Evolutionary conservation across 2,888 invertebrate species (phyloP).

Genomic region (Cheilosia vernalis): DNA sequence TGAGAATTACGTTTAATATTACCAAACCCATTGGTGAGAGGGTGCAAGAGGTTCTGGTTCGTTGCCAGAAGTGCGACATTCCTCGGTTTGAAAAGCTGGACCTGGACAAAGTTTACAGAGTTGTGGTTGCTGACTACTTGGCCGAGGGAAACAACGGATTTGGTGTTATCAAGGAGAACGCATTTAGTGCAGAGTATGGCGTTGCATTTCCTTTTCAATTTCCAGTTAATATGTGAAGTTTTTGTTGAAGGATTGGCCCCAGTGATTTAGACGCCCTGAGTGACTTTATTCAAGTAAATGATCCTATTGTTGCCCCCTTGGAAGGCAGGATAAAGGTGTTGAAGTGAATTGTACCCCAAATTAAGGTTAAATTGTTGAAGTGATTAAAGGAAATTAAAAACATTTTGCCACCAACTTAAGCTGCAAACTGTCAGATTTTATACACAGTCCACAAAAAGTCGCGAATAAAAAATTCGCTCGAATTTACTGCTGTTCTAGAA

Average conservation of each 20-base stretch:
- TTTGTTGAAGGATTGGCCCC: conserved; percentile 77
- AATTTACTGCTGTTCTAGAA: no score
- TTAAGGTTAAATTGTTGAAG: background rate
- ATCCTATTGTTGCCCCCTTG: conserved; percentile 76
- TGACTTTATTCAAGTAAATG: conserved; percentile 77
- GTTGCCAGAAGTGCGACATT: conserved; percentile 87
- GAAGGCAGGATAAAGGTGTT: conserved; percentile 78
- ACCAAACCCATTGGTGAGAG: conserved; percentile 85
- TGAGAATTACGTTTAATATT: conserved; percentile 84
- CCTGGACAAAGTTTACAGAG: conserved; percentile 85
- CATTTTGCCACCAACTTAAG: no score
- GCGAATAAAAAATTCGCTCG: no score
- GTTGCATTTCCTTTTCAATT: background rate
- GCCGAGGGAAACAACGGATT: conserved; percentile 89
- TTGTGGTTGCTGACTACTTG: conserved; percentile 87
- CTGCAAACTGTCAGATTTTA: no score
- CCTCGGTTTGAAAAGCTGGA: conserved; percentile 87
- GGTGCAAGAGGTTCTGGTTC: conserved; percentile 85
- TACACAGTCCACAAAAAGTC: no score
- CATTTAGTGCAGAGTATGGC: conserved; percentile 79
- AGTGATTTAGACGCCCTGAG: conserved; percentile 79
- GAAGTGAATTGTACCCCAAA: conserved; percentile 26
- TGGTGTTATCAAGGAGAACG: conserved; percentile 82
- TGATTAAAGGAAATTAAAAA: no score
- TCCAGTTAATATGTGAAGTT: background rate